phyloP scores from a whole-genome alignment of 2,113 vertebrate genomes.

The Lepus americanus region DNA sequence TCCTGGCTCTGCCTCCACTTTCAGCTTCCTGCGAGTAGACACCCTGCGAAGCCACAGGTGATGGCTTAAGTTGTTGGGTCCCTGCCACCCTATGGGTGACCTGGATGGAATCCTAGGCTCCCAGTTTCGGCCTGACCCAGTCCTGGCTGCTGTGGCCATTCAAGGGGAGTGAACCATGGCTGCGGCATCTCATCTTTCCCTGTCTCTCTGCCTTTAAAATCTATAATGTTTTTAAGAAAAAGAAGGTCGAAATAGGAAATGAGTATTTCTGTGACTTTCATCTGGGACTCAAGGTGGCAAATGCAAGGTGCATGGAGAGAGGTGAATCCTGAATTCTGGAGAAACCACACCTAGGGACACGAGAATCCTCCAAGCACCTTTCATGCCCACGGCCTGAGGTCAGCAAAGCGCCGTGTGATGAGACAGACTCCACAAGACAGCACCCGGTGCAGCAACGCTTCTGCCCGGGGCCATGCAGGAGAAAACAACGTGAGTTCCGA shows the following conservation, averaged over 20 bases:
- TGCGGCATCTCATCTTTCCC: too few relatives aligned
- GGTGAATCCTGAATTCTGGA: not conserved
- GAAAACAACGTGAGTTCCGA: not conserved
- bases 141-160: too few relatives aligned
- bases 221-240: too few relatives aligned
- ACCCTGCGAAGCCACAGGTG: too few relatives aligned
- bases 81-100: too few relatives aligned
- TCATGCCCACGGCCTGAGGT: not conserved
- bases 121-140: too few relatives aligned
- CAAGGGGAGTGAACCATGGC: too few relatives aligned
- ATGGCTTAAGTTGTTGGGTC: too few relatives aligned
- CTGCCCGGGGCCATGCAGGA: not conserved
- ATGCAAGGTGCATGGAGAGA: fast-evolving
- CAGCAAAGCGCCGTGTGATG: not conserved
- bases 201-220: too few relatives aligned
- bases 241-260: not conserved
- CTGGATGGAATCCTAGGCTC: too few relatives aligned
- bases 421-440: not conserved
- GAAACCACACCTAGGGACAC: not conserved
- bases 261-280: not conserved
- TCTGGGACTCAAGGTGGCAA: not conserved
- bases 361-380: not conserved
- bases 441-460: not conserved
- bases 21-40: too few relatives aligned
- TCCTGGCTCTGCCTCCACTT: too few relatives aligned